Evolutionary conservation across 2,113 vertebrate genomes (phyloP).

Genomic region (Neopipo cinnamomea): DNA sequence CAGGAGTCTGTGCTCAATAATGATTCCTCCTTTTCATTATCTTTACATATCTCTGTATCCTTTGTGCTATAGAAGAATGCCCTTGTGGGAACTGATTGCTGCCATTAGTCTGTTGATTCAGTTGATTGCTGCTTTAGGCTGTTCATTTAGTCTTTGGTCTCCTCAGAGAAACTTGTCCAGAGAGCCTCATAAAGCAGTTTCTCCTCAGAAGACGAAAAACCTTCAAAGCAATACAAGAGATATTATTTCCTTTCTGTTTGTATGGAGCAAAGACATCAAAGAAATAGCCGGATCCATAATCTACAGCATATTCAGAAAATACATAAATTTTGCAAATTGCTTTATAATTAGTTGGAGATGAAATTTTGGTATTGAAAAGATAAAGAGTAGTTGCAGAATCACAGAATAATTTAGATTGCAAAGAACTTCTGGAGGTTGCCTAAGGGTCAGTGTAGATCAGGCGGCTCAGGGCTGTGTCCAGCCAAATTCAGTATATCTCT

Average conservation of each 20-base stretch:
- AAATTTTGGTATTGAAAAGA: background rate
- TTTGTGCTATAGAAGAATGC: background rate
- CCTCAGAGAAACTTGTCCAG: background rate
- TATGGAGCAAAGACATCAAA: background rate
- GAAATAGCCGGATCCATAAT: background rate
- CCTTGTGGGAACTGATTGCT: background rate
- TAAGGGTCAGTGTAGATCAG: background rate
- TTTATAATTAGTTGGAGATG: background rate
- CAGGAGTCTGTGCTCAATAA: background rate
- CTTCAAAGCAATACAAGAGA: background rate
- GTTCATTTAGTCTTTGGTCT: background rate
- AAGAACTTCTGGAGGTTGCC: background rate
- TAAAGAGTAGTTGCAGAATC: background rate
- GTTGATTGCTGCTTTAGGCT: conserved; percentile 39
- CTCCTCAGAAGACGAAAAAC: background rate
- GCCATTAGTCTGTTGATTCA: conserved; percentile 18
- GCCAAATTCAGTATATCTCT: background rate
- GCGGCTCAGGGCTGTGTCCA: background rate
- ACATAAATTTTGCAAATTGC: background rate
- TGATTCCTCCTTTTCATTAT: background rate
- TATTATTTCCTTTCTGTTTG: background rate
- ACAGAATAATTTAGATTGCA: background rate
- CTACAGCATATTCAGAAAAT: background rate
- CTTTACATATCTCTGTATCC: background rate
- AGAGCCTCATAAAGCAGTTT: background rate